These are phyloP conservation scores for Stramonita haemastoma DNA, from an alignment of 2,888 invertebrate genomes.

Conservation along the genomic window DNA sequence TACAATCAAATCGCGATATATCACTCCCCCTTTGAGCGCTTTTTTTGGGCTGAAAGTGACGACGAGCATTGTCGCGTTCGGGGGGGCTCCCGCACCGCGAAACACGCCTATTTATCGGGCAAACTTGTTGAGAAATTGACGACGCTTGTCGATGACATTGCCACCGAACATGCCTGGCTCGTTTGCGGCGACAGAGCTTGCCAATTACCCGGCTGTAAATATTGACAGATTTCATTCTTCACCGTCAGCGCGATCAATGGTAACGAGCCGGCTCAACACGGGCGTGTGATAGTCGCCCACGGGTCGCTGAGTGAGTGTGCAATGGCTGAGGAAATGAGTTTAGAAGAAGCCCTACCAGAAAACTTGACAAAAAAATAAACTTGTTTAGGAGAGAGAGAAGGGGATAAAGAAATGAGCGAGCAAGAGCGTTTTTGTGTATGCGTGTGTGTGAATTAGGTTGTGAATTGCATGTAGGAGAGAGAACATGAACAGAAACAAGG, in stretches of 20 bases:
- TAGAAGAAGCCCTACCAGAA: neutral
- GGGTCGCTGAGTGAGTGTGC: conserved; percentile 10
- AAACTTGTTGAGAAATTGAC: conserved; percentile 36
- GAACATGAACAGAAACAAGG: no score
- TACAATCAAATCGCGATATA: conserved; percentile 21
- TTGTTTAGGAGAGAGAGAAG: neutral
- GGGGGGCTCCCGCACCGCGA: neutral
- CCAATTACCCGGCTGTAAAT: conserved; percentile 40
- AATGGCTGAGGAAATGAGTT: conserved; percentile 12
- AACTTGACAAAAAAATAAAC: neutral
- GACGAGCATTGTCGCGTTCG: conserved; percentile 28
- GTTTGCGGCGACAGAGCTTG: conserved; percentile 25
- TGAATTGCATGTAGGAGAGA: neutral
- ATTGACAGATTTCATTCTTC: conserved; percentile 36
- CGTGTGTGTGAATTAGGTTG: neutral
- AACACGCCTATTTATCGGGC: conserved; percentile 5
- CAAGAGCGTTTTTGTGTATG: neutral
- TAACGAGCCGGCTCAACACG: conserved; percentile 1
- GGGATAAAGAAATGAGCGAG: neutral
- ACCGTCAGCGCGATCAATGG: conserved; percentile 16
- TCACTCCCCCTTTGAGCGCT: neutral
- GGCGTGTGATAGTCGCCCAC: neutral
- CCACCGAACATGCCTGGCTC: conserved; percentile 21
- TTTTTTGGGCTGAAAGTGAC: conserved; percentile 9
- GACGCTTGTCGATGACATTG: conserved; percentile 21